These are phyloP conservation scores for Tangara arthus DNA, from an alignment of 2,797 vertebrate species.

Conservation along the genomic window DNA sequence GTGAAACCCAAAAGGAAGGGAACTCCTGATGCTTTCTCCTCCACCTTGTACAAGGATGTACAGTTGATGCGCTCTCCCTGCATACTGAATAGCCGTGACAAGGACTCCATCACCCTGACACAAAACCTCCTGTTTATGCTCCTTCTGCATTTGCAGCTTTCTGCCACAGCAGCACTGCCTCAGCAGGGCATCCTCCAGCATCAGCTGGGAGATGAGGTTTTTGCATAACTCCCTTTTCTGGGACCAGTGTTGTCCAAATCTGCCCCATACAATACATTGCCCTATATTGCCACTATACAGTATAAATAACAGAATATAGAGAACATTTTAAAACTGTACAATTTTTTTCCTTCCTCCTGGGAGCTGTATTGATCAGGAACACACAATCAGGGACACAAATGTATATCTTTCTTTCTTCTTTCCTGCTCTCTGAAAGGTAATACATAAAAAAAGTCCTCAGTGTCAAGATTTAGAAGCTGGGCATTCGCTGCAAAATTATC, in stretches of 20 bases:
- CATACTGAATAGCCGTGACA: not conserved
- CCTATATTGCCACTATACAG: not conserved
- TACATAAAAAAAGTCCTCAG: not conserved
- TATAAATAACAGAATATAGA: not conserved
- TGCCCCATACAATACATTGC: not conserved
- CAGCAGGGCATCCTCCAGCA: not conserved
- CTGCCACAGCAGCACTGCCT: not conserved
- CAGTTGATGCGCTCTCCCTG: not conserved
- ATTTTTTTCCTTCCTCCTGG: not conserved
- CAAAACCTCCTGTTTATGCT: not conserved
- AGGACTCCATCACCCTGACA: not conserved
- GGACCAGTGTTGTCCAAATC: not conserved
- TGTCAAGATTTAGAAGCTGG: not conserved
- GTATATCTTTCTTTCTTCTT: not conserved
- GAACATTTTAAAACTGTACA: not conserved
- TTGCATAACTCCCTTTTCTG: not conserved
- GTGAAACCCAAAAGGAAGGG: not conserved
- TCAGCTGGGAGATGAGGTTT: not conserved
- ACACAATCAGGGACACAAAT: not conserved
- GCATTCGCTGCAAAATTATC: not conserved
- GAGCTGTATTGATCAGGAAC: not conserved
- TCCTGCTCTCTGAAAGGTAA: not conserved
- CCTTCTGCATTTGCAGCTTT: not conserved
- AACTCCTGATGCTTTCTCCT: not conserved
- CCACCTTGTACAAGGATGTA: not conserved